phyloP scores from a whole-genome alignment of 2,113 vertebrate species.

The Eulemur macaco region DNA sequence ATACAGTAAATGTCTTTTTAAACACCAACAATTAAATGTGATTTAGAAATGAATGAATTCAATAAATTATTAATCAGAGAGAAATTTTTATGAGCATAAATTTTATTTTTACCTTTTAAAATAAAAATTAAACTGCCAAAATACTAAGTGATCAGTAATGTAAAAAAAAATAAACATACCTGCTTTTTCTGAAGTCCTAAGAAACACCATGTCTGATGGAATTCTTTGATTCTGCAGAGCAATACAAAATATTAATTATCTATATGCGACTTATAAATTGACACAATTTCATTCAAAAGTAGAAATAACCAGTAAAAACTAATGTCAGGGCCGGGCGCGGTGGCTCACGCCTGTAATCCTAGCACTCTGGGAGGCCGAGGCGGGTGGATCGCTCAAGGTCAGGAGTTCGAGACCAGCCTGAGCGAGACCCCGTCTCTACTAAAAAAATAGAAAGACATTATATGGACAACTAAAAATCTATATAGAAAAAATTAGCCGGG shows the following conservation, averaged over 20 bases:
- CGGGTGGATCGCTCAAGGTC: too few species aligned
- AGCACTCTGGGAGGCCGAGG: too few species aligned
- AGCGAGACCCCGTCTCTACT: too few species aligned
- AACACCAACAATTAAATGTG: conserved; percentile 8
- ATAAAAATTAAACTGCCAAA: conserved; percentile 45
- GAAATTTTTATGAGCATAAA: not conserved
- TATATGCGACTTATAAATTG: conserved; percentile 43
- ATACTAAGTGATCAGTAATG: not conserved
- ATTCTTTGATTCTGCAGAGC: conserved; percentile 87
- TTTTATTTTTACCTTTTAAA: conserved; percentile 43
- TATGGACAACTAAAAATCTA: too few species aligned
- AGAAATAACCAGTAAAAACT: conserved; percentile 70
- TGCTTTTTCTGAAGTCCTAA: conserved; percentile 90
- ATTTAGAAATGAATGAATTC: conserved; percentile 26
- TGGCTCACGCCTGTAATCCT: too few species aligned
- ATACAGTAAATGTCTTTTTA: not conserved
- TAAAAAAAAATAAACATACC: conserved; percentile 80
- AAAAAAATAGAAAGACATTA: too few species aligned
- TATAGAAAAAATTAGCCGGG: too few species aligned
- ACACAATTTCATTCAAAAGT: conserved; percentile 72
- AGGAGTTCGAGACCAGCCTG: too few species aligned
- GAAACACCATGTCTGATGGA: conserved; percentile 90
- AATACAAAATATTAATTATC: conserved; percentile 50
- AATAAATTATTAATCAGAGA: not conserved
- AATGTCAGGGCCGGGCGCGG: conserved; percentile 45